Evolutionary conservation across 2,888 invertebrate genomes (phyloP).

Genomic region (Ceratothoa steindachneri): DNA sequence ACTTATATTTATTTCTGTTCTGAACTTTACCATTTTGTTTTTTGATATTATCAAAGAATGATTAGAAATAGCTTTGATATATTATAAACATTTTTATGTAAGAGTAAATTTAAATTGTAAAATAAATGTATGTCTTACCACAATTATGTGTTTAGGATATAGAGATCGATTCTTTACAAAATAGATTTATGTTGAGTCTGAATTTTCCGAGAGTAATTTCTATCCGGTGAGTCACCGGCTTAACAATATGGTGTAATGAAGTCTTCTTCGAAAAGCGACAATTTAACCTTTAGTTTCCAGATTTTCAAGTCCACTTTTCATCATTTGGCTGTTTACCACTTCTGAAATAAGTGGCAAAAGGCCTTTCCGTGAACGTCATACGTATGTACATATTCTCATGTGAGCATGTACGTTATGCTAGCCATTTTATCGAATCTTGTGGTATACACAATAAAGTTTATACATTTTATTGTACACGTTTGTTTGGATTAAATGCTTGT

Average conservation of each 20-base stretch:
- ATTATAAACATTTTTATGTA: neutral
- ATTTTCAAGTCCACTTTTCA: neutral
- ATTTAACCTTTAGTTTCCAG: neutral
- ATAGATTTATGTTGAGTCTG: too few species aligned
- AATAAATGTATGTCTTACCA: neutral
- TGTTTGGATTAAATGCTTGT: too few species aligned
- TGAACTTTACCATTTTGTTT: too few species aligned
- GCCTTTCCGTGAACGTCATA: neutral
- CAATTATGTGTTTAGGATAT: too few species aligned
- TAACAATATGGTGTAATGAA: slow-evolving; percentile 40
- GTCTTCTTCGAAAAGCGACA: slow-evolving; percentile 21
- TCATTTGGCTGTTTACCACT: neutral
- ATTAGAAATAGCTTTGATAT: too few species aligned
- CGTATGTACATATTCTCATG: too few species aligned
- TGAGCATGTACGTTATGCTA: too few species aligned
- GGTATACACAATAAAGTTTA: too few species aligned
- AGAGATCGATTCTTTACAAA: too few species aligned
- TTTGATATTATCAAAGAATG: too few species aligned
- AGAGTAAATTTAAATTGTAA: neutral
- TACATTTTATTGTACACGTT: too few species aligned
- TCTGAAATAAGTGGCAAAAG: neutral
- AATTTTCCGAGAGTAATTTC: neutral
- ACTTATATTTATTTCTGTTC: neutral
- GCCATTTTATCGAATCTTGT: too few species aligned
- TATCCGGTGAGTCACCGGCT: slow-evolving; percentile 24